These are phyloP conservation scores for Andrena chrysosceles DNA, from an alignment of 2,888 invertebrate species.

Conservation along the genomic window DNA sequence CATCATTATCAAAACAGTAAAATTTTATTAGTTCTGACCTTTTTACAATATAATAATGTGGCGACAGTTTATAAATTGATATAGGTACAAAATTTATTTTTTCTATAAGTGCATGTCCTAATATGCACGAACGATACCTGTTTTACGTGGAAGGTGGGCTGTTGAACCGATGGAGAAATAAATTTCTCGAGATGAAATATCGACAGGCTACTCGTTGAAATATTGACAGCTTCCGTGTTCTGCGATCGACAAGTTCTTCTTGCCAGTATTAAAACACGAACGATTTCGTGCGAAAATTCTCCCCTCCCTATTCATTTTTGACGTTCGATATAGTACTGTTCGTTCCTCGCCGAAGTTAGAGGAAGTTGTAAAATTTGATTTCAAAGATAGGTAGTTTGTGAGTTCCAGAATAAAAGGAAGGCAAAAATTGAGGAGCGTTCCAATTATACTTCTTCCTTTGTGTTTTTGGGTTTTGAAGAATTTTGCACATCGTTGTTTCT, in stretches of 20 bases:
- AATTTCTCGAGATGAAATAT: conserved; percentile 59
- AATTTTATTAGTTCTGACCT: too few species aligned
- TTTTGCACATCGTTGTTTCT: too few species aligned
- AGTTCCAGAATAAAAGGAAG: background rate
- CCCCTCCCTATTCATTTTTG: background rate
- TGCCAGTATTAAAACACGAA: conserved; percentile 50
- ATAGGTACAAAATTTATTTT: background rate
- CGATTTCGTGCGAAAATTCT: conserved; percentile 26
- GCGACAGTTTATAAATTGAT: background rate
- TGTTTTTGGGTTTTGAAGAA: too few species aligned
- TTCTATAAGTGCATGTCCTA: background rate
- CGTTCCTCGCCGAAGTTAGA: background rate
- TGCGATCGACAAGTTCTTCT: conserved; percentile 52
- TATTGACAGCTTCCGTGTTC: conserved; percentile 55
- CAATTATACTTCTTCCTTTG: background rate
- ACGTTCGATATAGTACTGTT: too few species aligned
- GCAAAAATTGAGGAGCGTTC: background rate
- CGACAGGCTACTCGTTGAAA: conserved; percentile 51
- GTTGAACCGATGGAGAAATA: conserved; percentile 27
- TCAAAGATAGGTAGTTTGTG: background rate
- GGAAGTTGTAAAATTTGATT: conserved; percentile 4
- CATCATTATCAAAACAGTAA: too few species aligned
- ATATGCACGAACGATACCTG: conserved; percentile 25
- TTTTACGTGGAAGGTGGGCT: conserved; percentile 14
- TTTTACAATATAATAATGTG: conserved; percentile 17